Conservation (phyloP, 2,113 vertebrate species). For the Tympanuchus pallidicinctus region DNA sequence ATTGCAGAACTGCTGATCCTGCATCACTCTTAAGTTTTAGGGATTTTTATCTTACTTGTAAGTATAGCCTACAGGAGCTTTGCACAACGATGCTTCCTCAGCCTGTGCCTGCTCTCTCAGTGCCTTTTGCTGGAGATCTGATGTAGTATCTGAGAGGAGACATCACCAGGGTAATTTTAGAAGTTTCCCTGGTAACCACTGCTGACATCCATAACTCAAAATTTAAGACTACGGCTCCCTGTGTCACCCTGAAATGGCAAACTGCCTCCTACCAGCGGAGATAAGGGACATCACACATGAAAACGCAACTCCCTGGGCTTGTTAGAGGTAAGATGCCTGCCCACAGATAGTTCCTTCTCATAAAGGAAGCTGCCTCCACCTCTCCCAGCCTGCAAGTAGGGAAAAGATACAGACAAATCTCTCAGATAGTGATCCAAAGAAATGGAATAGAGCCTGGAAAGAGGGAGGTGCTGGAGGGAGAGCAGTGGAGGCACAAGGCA, state of each 20-base stretch:
- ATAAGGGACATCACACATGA: not conserved
- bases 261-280: not conserved
- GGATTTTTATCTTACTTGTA: not conserved
- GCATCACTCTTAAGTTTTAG: not conserved
- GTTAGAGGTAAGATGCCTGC: not conserved
- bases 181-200: constrained; percentile 73
- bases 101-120: not conserved
- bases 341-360: not conserved
- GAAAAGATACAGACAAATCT: not conserved
- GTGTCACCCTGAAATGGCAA: constrained; percentile 8
- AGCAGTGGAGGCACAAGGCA: not conserved
- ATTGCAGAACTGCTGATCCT: not conserved
- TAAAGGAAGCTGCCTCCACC: not conserved
- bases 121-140: constrained; percentile 51
- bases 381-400: not conserved
- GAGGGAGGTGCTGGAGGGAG: not conserved
- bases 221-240: constrained; percentile 46
- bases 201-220: constrained; percentile 66
- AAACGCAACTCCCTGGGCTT: not conserved
- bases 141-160: constrained; percentile 23
- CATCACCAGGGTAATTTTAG: constrained; percentile 60
- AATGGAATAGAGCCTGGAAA: not conserved
- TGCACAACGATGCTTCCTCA: not conserved
- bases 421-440: not conserved
- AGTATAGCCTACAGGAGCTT: not conserved